These are phyloP conservation scores for Brachionus paranguensis DNA, from an alignment of 1,140 invertebrate species.

Conservation along the genomic window DNA sequence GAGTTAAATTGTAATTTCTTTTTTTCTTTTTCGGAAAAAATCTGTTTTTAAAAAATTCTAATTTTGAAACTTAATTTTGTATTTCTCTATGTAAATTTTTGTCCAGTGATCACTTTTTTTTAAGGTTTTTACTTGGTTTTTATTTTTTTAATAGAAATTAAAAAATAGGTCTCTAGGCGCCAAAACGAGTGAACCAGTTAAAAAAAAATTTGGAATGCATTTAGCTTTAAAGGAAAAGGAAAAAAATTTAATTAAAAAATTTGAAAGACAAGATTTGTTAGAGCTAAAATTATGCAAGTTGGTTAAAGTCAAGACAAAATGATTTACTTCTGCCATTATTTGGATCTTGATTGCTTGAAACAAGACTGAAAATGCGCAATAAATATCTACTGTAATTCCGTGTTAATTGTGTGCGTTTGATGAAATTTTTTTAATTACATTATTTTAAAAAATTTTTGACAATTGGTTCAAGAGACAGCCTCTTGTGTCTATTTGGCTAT, in stretches of 20 bases:
- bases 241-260: background rate
- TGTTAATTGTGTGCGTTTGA: background rate
- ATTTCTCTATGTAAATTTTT: too few relatives aligned
- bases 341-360: background rate
- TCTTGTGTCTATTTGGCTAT: background rate
- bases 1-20: too few relatives aligned
- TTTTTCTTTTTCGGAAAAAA: too few relatives aligned
- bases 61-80: too few relatives aligned
- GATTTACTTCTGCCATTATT: background rate
- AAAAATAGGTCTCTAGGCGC: too few relatives aligned
- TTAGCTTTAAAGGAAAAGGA: background rate
- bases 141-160: too few relatives aligned
- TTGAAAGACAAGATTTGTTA: too few relatives aligned
- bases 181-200: too few relatives aligned
- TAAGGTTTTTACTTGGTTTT: too few relatives aligned
- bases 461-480: background rate
- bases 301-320: background rate
- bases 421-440: background rate
- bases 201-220: too few relatives aligned
- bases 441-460: constrained; percentile 9
- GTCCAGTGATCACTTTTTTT: too few relatives aligned
- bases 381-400: background rate
- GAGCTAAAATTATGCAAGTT: background rate
- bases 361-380: background rate
- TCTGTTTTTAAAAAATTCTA: too few relatives aligned